Evolutionary conservation across 1,140 invertebrate species (phyloP).

Genomic region (Drusus annulatus): DNA sequence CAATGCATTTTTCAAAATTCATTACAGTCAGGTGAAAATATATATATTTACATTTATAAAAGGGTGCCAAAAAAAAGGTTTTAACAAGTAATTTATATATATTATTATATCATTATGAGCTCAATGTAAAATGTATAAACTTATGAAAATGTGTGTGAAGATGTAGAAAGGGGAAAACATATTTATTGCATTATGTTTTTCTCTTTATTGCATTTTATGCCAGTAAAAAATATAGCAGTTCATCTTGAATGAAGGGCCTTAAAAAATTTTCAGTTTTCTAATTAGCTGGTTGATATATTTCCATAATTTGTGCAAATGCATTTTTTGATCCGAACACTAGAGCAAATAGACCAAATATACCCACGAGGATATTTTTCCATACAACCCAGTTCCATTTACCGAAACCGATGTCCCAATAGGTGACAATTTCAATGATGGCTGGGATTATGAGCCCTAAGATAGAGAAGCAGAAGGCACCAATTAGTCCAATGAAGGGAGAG

Average conservation of each 20-base stretch:
- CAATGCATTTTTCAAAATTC: too few relatives aligned
- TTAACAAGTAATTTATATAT: too few relatives aligned
- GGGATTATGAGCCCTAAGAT: constrained; percentile 94
- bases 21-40: too few relatives aligned
- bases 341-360: constrained; percentile 81
- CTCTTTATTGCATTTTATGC: background rate
- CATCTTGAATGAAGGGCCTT: constrained; percentile 4
- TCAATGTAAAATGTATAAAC: too few relatives aligned
- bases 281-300: constrained; percentile 61
- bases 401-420: constrained; percentile 84
- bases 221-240: background rate
- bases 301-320: constrained; percentile 80
- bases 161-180: background rate
- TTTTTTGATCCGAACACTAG: constrained; percentile 86
- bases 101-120: too few relatives aligned
- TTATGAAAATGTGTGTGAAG: too few relatives aligned
- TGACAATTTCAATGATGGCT: constrained; percentile 88
- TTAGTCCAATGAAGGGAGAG: constrained; percentile 91
- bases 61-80: too few relatives aligned
- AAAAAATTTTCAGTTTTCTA: background rate
- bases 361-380: constrained; percentile 83
- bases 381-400: constrained; percentile 80
- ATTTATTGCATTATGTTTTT: background rate
- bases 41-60: too few relatives aligned
- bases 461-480: constrained; percentile 95